Evolutionary conservation across 2,888 invertebrate genomes (phyloP).

Genomic region (Netelia inedita): DNA sequence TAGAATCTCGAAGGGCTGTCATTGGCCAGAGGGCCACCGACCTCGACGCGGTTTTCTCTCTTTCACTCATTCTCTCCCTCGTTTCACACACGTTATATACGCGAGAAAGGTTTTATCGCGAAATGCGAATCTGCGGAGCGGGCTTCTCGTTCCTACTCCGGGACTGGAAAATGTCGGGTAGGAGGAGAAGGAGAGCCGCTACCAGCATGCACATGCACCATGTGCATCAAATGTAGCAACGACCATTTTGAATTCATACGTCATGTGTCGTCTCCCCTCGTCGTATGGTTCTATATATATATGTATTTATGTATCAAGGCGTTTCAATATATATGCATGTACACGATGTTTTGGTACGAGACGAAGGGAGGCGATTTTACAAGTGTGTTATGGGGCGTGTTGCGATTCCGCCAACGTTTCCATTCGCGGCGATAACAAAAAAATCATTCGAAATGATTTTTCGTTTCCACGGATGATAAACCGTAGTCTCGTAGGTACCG

Average conservation of each 20-base stretch:
- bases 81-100: slow-evolving; percentile 47
- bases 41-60: slow-evolving; percentile 58
- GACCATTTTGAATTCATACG: slow-evolving; percentile 81
- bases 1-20: slow-evolving; percentile 74
- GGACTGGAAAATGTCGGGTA: slow-evolving; percentile 66
- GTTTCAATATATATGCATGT: slow-evolving; percentile 3
- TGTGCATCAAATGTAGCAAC: slow-evolving; percentile 71
- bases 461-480: too few species aligned
- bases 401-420: neutral
- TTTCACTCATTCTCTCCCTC: neutral
- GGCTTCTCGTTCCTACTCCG: slow-evolving; percentile 64
- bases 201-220: slow-evolving; percentile 67
- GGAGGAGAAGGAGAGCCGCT: slow-evolving; percentile 39
- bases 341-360: slow-evolving; percentile 4
- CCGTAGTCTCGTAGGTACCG: too few species aligned
- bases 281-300: slow-evolving; percentile 21
- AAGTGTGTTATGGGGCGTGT: slow-evolving; percentile 59
- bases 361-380: slow-evolving; percentile 50
- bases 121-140: slow-evolving; percentile 77
- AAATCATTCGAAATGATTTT: too few species aligned
- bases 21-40: slow-evolving; percentile 74
- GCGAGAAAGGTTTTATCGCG: slow-evolving; percentile 70
- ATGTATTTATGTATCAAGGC: neutral
- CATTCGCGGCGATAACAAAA: too few species aligned
- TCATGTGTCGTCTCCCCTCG: slow-evolving; percentile 65